Base-by-base conservation (phyloP, 2,113 vertebrate genomes). In the Aegypius monachus region DNA sequence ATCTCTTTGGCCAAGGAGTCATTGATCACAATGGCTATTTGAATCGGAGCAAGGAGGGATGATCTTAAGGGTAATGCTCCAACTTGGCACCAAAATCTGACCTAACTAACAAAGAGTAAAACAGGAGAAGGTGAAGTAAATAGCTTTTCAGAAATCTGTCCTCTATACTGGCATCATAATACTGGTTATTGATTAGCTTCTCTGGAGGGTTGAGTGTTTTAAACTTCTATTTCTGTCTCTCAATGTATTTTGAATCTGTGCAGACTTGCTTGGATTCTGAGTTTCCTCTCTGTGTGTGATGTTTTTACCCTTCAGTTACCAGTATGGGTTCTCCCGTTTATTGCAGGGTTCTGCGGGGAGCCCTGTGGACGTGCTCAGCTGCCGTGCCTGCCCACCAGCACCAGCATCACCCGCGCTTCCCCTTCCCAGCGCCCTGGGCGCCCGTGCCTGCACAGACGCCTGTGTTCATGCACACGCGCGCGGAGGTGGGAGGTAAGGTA, bases 391-490 rank as follows among this genome's bases (percentile, higher is more conserved):
- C 26, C 90, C 58, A 17, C 0, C 25, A 7, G 63, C 3, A 5
- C 89, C 86, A 31, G 2, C 29, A 32, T n/a, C 72, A 11, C 34
- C 66, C 8, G 36, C 27, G 2, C 26, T 53, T 53, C 22, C 2
- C 23, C 88, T 31, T 17, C 53, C 20, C 40, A 2, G 29, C 4
- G 0, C 52, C 38, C 36, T 5, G 50, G 2, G 1, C 2, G 7
- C 27, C 79, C 9, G 1, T 3, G 73, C 25, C 1, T 11, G 11
- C 65, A 18, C 4, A 40, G 38, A 45, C 14, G 29, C 45, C 59
- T 6, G n/a, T 27, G 48, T 56, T 67, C 42, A 3, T 5, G 38
- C 43, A 18, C 52, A 22, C 21, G 1, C 8, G 1, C 1, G 0
- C 25, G 36, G 74, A 56, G 75, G 4, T 56, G 70, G 42, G 29